Evolutionary conservation across 1,140 invertebrate genomes (phyloP), one percentile per base, ranked within the genome.

Genomic region (Macrobrachium nipponense): DNA sequence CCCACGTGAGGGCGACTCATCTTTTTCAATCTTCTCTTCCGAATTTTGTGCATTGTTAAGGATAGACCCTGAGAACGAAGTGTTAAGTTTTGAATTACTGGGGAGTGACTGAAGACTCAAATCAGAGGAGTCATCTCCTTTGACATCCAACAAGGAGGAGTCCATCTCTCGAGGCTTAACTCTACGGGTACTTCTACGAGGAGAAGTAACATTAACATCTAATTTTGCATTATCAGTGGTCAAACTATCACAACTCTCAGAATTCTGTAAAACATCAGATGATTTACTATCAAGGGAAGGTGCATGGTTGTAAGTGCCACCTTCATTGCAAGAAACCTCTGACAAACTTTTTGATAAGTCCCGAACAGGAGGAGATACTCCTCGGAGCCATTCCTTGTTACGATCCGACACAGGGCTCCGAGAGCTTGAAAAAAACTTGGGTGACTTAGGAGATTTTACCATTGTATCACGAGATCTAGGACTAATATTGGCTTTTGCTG

Each of bases 401-500:
- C 68, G 64, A 10, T 83, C 76, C 15, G 72, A 20, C 5, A 75
- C 72, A 18, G 87, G 87, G 18, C 87, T 88, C 18, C 87, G 76
- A 10, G 87, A 73, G 60, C 66, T 88, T 36, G 78, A 83, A 62
- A 88, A 88, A 36, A 88, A 88, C 70, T 88, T 88, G 18, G 87
- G 87, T 66, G 87, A 88, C 76, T 79, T 73, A 17, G 87, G 87
- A 59, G 87, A 87, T 44, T 80, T 83, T 14, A 20, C 68, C 51
- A 36, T 17, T n/a, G 70, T 27, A 66, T 83, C 87, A 59, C 75
- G 59, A n/a, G 73, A 70, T 27, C 87, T 66, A 10, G 87, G 87
- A 62, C 82, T 88, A 43, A 88, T 61, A 66, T 70, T 80, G 23
- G 87, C 36, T 20, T 84, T 80, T 51, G 76, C 62, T 5, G 66